phyloP scores from a whole-genome alignment of 1,140 invertebrate genomes.

The Parasteatoda tepidariorum region DNA sequence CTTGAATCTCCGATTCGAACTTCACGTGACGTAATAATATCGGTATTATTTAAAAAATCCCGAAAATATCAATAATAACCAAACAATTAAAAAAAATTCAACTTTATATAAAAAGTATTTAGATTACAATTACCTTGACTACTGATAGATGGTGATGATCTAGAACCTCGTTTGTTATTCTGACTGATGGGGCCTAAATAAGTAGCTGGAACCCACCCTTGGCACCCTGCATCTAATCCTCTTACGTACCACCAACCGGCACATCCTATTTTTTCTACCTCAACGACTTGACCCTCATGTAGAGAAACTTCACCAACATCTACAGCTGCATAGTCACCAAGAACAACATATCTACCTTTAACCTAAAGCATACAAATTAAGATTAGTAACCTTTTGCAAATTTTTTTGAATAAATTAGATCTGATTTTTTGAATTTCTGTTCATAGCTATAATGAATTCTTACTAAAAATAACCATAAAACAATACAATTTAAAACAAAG shows the following conservation, averaged over 20 bases:
- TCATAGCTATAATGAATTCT: too few species aligned
- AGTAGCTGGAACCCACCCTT: constrained; percentile 93
- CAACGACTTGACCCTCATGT: constrained; percentile 81
- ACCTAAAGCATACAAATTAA: constrained; percentile 37
- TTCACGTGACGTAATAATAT: too few species aligned
- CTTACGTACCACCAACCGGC: constrained; percentile 97
- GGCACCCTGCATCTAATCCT: constrained; percentile 74
- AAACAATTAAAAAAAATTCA: too few species aligned
- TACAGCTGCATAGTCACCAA: constrained; percentile 91
- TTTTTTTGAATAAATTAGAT: not conserved
- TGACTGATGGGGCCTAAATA: constrained; percentile 77
- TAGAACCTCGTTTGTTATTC: constrained; percentile 61
- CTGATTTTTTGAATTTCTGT: not conserved
- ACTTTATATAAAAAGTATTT: too few species aligned
- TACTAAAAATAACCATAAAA: not conserved
- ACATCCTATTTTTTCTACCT: constrained; percentile 88
- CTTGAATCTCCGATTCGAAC: too few species aligned
- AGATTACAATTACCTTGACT: constrained; percentile 71
- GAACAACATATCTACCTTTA: constrained; percentile 76
- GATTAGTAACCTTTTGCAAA: not conserved
- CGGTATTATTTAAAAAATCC: too few species aligned
- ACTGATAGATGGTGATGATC: constrained; percentile 69
- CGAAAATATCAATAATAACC: too few species aligned
- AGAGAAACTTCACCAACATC: constrained; percentile 89
- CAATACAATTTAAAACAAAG: not conserved